Evolutionary conservation across 2,888 invertebrate genomes (phyloP).

Genomic region (Hydrotaea diabolus): DNA sequence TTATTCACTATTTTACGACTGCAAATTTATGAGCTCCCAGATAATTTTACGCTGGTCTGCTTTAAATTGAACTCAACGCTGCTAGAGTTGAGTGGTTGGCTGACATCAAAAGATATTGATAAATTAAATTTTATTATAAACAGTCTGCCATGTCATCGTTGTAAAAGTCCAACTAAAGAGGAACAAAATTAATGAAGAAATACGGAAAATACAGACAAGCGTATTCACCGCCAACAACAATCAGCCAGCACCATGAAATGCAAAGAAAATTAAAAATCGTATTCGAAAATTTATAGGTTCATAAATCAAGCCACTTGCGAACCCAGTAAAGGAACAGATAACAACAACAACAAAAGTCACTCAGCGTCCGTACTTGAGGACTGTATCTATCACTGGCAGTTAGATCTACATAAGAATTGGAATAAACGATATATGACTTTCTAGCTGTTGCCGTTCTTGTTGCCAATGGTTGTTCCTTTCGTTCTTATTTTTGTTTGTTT

Average conservation of each 20-base stretch:
- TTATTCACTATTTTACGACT: no score
- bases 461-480: not conserved
- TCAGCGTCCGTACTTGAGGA: slow-evolving; percentile 41
- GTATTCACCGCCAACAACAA: slow-evolving; percentile 4
- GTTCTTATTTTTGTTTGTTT: not conserved
- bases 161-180: slow-evolving; percentile 14
- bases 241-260: slow-evolving; percentile 52
- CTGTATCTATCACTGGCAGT: slow-evolving; percentile 49
- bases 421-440: slow-evolving; percentile 52
- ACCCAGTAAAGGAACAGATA: slow-evolving; percentile 40
- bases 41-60: no score
- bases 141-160: slow-evolving; percentile 43
- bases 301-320: slow-evolving; percentile 63
- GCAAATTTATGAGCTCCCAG: no score
- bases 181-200: slow-evolving; percentile 40
- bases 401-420: slow-evolving; percentile 43
- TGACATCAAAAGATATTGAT: slow-evolving; percentile 20
- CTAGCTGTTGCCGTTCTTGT: slow-evolving; percentile 30
- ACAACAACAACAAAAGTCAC: slow-evolving; percentile 43
- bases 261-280: slow-evolving; percentile 63
- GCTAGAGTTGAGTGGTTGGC: no score
- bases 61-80: no score
- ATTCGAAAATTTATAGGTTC: slow-evolving; percentile 64
- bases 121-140: slow-evolving; percentile 36
- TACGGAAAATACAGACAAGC: slow-evolving; percentile 29